A percentile compares a stretch with the other conserved stretches of the same genome.
phyloP scores from a whole-genome alignment of 2,113 vertebrate species.

The Aramus guarauna region DNA sequence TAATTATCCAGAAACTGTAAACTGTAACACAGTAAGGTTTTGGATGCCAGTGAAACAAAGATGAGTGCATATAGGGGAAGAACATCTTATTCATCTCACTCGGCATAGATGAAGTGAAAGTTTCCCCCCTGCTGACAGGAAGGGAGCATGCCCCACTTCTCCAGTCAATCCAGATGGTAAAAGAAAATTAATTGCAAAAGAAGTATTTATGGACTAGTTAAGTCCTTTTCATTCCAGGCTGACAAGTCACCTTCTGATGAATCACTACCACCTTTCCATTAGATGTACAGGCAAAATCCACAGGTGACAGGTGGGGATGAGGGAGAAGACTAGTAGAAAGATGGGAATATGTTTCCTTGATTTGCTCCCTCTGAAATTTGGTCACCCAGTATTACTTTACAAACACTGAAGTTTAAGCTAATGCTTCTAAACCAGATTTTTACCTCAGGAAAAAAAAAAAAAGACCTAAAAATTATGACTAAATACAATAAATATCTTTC shows the following conservation, averaged over 20 bases:
- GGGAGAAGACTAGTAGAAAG: background rate
- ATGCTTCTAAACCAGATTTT: background rate
- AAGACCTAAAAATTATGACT: background rate
- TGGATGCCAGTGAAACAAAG: background rate
- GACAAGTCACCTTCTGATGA: background rate
- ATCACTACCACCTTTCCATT: background rate
- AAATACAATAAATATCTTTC: background rate
- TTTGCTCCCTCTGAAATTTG: background rate
- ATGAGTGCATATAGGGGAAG: rapidly evolving
- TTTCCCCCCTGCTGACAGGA: background rate
- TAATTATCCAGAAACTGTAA: background rate
- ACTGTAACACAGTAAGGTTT: background rate
- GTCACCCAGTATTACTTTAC: background rate
- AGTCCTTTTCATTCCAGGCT: background rate
- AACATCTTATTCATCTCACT: background rate
- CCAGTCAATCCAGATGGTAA: background rate
- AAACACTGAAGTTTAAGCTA: background rate
- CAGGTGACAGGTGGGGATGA: rapidly evolving
- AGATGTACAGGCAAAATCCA: background rate
- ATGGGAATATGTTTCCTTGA: background rate
- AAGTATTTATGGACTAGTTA: background rate
- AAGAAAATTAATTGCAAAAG: background rate
- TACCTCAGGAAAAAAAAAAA: background rate
- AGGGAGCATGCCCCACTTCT: background rate
- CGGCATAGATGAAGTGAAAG: background rate